Evolutionary conservation across 2,113 vertebrate genomes (phyloP).

Genomic region (pig (Sus scrofa)): DNA sequence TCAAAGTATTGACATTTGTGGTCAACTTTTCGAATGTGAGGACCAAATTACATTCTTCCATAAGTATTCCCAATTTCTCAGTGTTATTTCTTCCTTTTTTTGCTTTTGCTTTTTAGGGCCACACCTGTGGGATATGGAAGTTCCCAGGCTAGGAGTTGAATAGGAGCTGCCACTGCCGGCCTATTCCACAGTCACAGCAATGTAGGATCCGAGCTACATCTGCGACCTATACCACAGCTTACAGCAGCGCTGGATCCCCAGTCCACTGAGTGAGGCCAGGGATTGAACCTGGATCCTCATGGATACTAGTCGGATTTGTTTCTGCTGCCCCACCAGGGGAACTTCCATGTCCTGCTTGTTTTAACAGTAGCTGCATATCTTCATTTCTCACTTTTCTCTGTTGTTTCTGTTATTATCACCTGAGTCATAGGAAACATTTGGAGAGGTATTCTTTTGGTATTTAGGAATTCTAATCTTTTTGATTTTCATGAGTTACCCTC

Average conservation of each 20-base stretch:
- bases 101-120: too few relatives aligned
- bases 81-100: background rate
- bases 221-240: too few relatives aligned
- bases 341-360: background rate
- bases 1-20: background rate
- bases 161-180: too few relatives aligned
- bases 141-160: too few relatives aligned
- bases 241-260: too few relatives aligned
- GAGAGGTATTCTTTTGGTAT: slow-evolving; percentile 13
- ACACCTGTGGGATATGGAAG: too few relatives aligned
- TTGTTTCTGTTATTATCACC: slow-evolving; percentile 20
- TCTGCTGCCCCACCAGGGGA: too few relatives aligned
- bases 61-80: background rate
- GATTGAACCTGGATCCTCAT: too few relatives aligned
- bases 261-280: too few relatives aligned
- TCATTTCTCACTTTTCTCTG: slow-evolving; percentile 41
- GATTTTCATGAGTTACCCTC: background rate
- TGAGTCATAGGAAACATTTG: slow-evolving; percentile 5
- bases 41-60: slow-evolving; percentile 28
- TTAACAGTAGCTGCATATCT: background rate
- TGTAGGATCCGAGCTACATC: too few relatives aligned
- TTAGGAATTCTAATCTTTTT: background rate
- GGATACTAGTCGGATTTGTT: too few relatives aligned
- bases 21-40: background rate
- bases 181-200: too few relatives aligned